Base-by-base conservation (phyloP, 1,140 invertebrate species). In the Caenorhabditis remanei region DNA sequence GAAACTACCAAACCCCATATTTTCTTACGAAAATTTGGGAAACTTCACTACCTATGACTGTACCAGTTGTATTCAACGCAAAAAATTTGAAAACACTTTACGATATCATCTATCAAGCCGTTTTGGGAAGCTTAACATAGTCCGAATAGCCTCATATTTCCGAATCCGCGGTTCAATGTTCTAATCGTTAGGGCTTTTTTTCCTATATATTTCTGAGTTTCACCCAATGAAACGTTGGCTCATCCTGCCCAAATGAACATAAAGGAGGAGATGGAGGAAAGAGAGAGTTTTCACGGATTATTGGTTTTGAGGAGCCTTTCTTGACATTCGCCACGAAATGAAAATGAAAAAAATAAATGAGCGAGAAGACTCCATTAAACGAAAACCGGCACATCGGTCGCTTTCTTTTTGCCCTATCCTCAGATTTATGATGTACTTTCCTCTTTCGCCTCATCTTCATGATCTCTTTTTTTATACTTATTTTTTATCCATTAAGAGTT, bases 301-400 rank as follows among this genome's bases (percentile, higher is more conserved):
- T 79, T 79, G 46, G 46, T 79, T 79, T 71, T 71, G 65, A 71
- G 65, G 65, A 71, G 65, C 65, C 65, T 71, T 71, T 71, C 65
- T 71, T 79, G 71, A 79, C 71, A 79, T 79, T 79, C 7, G 24
- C 9, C 65, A 13, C 16, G n/a, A 79, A 24, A 79, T 79, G 46
- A 79, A 79, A 79, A 79, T 79, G 46, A 79, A 46, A 79, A n/a
- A 48, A 50, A 48, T 11, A 79, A 79, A 79, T 50, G 46, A 79
- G 46, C 53, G 71, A 79, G 46, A 79, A 13, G 71, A 50, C 71
- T 32, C 46, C 71, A 24, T 50, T 63, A 63, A 63, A 32, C 6
- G 13, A 2, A 46, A 71, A 71, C 71, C 46, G 8, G 2, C 71
- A 46, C 46, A 21, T 21, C n/a, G 43, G 43, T 19, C 32, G 24